A percentile compares a stretch with the other conserved stretches of the same genome.
Conservation (phyloP, 1,140 invertebrate genomes). For the Magallana angulata region DNA sequence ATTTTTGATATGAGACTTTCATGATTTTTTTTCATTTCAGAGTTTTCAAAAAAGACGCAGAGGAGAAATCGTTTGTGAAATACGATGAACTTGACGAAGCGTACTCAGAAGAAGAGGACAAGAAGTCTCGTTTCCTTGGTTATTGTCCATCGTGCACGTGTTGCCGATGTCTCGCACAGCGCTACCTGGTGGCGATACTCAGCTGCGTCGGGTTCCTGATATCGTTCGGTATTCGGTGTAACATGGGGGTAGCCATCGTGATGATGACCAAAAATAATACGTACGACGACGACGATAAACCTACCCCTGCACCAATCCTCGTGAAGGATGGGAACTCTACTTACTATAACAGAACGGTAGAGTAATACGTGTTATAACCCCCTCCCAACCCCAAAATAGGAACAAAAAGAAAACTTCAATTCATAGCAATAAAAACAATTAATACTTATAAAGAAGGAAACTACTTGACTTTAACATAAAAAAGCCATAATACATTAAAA, state of each 20-base stretch:
- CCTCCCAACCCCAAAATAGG: no score
- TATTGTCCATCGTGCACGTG: slow-evolving; percentile 47
- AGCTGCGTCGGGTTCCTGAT: slow-evolving; percentile 79
- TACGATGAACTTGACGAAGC: slow-evolving; percentile 79
- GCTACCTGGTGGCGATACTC: slow-evolving; percentile 77
- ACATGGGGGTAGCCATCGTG: slow-evolving; percentile 97
- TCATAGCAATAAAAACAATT: no score
- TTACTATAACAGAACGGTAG: not conserved
- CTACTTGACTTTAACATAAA: no score
- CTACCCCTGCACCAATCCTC: not conserved
- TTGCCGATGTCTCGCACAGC: slow-evolving; percentile 66
- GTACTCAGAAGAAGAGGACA: slow-evolving; percentile 73
- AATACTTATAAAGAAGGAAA: no score
- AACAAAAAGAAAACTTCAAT: no score
- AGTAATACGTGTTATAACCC: no score
- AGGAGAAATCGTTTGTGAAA: slow-evolving; percentile 78
- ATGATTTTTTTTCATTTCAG: slow-evolving; percentile 64
- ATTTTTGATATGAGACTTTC: not conserved
- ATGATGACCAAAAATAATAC: slow-evolving; percentile 83
- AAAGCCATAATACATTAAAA: no score
- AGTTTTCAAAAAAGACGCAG: slow-evolving; percentile 73
- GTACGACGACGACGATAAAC: not conserved
- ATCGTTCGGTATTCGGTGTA: slow-evolving; percentile 83
- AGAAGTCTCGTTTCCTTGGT: slow-evolving; percentile 47
- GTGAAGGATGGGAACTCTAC: not conserved